phyloP scores from a whole-genome alignment of 1,140 invertebrate genomes.

The Zaprionus lachaisei region DNA sequence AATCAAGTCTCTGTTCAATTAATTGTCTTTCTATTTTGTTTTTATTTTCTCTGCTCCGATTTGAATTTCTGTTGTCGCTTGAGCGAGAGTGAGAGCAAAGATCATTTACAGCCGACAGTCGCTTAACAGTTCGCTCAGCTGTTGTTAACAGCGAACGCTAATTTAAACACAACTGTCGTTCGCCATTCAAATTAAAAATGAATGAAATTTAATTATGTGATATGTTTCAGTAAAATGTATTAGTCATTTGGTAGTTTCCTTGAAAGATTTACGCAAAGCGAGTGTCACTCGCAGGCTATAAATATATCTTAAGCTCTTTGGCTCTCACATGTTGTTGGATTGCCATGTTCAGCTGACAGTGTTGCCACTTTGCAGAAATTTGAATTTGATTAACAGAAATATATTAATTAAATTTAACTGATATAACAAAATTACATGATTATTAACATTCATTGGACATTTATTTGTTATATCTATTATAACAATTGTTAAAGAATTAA shows the following conservation, averaged over 20 bases:
- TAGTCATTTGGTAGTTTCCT: not conserved
- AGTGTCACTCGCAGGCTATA: constrained; percentile 27
- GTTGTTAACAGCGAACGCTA: constrained; percentile 21
- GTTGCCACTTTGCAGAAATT: constrained; percentile 31
- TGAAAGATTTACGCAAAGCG: constrained; percentile 21
- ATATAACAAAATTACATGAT: not conserved
- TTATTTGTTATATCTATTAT: not conserved
- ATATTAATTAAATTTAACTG: not conserved
- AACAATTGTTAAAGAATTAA: not conserved
- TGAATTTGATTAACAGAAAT: not conserved
- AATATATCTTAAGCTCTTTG: not conserved
- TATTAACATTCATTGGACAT: not conserved
- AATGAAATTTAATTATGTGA: constrained; percentile 11
- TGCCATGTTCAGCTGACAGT: constrained; percentile 18
- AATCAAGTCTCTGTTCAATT: constrained; percentile 30
- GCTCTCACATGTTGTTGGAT: constrained; percentile 1
- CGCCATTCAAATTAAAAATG: not conserved
- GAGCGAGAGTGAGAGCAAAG: constrained; percentile 30
- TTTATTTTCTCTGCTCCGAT: constrained; percentile 23
- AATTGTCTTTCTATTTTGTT: constrained; percentile 29
- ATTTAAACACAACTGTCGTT: constrained; percentile 3
- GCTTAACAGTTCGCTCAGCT: constrained; percentile 9
- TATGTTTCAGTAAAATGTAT: not conserved
- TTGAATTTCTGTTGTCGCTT: constrained; percentile 10
- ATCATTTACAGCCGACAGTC: constrained; percentile 7